These are phyloP conservation scores for Zosterops borbonicus DNA, from an alignment of 2,113 vertebrate species.

Conservation along the genomic window DNA sequence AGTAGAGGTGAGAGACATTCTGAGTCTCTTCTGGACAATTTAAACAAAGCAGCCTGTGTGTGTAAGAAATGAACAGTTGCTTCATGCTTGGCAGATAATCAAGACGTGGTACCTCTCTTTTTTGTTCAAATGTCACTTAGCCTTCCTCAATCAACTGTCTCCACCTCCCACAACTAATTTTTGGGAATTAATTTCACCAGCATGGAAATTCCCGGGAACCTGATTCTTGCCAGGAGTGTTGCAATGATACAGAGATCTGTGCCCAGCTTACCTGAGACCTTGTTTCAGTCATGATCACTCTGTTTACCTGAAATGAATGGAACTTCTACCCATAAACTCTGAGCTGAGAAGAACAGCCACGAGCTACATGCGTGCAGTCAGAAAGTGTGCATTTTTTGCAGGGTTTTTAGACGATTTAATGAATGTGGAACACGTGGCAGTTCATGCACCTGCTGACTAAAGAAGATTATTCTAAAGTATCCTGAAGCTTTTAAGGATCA, in stretches of 20 bases:
- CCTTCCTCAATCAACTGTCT: not conserved
- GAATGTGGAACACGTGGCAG: not conserved
- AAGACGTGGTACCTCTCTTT: not conserved
- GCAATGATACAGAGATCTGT: not conserved
- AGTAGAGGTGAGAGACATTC: not conserved
- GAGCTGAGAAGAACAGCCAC: not conserved
- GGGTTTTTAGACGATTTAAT: not conserved
- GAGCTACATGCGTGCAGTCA: not conserved
- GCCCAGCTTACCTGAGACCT: not conserved
- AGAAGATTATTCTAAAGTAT: not conserved
- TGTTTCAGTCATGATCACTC: not conserved
- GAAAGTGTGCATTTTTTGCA: not conserved
- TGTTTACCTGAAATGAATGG: not conserved
- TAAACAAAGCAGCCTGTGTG: not conserved
- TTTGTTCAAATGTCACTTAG: not conserved
- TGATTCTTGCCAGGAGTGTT: not conserved
- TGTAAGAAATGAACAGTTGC: not conserved
- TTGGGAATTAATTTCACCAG: not conserved
- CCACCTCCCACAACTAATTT: not conserved
- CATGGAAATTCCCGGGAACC: not conserved
- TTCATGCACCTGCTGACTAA: conserved; percentile 2
- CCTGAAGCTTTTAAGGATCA: conserved; percentile 12
- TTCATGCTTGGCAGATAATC: not conserved
- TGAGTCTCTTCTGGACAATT: not conserved
- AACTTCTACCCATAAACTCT: not conserved